phyloP scores from a whole-genome alignment of 1,140 invertebrate genomes.

The Cydia amplana region DNA sequence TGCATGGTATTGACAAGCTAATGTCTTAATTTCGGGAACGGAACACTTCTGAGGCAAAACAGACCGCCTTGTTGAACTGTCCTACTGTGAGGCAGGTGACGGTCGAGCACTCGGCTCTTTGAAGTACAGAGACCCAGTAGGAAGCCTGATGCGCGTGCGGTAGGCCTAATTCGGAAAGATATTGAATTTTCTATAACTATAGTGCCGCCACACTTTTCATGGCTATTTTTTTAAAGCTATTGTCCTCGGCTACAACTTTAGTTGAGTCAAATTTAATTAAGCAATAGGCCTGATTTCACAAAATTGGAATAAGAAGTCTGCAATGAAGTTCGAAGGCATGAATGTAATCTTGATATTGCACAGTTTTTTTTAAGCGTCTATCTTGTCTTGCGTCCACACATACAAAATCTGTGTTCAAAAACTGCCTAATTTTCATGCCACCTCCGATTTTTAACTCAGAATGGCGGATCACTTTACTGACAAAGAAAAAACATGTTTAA shows the following conservation, averaged over 20 bases:
- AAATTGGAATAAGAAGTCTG: not conserved
- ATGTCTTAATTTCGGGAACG: slow-evolving; percentile 71
- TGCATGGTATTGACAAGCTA: slow-evolving; percentile 51
- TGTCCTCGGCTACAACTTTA: not conserved
- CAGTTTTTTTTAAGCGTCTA: no score
- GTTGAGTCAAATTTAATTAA: not conserved
- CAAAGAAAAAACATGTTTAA: not conserved
- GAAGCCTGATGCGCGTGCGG: slow-evolving; percentile 18
- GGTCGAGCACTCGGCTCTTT: slow-evolving; percentile 39
- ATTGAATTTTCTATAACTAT: not conserved
- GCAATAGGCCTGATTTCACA: not conserved
- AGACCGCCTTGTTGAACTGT: slow-evolving; percentile 59
- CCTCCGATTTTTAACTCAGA: not conserved
- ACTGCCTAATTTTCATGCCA: not conserved
- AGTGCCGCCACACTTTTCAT: slow-evolving; percentile 1
- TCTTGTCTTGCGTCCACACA: no score
- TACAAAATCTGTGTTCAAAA: not conserved
- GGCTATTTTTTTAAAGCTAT: not conserved
- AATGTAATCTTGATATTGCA: no score
- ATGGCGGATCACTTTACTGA: not conserved
- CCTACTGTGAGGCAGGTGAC: slow-evolving; percentile 57
- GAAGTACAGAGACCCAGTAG: slow-evolving; percentile 14
- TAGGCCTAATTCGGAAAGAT: not conserved
- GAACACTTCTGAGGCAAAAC: slow-evolving; percentile 64
- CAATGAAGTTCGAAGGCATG: no score